Conservation (phyloP, 1,140 invertebrate genomes). For the Apis florea region DNA sequence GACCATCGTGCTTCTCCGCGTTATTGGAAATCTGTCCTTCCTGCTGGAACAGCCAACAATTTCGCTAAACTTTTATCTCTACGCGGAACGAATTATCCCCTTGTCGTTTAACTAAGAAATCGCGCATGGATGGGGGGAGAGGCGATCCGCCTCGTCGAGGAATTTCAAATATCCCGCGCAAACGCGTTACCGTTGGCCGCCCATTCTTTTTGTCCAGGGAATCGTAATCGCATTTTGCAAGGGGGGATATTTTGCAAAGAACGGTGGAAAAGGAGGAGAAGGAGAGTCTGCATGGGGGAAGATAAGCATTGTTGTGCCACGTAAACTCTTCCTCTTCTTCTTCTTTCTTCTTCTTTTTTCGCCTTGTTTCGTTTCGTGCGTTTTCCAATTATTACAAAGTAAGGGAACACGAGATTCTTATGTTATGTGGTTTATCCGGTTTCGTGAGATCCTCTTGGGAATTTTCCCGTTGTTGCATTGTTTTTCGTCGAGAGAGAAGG, state of each 20-base stretch:
- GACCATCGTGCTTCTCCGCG: slow-evolving; percentile 37
- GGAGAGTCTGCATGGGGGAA: neutral
- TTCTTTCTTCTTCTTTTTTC: neutral
- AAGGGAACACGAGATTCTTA: slow-evolving; percentile 6
- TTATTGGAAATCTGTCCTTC: slow-evolving; percentile 58
- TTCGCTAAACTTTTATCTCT: slow-evolving; percentile 34
- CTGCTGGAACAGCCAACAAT: slow-evolving; percentile 11
- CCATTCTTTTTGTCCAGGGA: neutral
- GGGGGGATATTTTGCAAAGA: no score
- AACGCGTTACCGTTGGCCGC: neutral
- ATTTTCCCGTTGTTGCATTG: neutral
- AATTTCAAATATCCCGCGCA: slow-evolving; percentile 14
- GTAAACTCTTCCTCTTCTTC: neutral
- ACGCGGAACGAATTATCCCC: slow-evolving; percentile 30
- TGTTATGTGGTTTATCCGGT: slow-evolving; percentile 20
- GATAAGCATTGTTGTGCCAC: slow-evolving; percentile 18
- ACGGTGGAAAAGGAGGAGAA: neutral
- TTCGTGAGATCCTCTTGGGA: neutral
- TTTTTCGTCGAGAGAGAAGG: neutral
- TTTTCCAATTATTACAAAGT: slow-evolving; percentile 23
- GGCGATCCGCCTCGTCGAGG: slow-evolving; percentile 27
- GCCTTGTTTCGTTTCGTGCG: neutral
- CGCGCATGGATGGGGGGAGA: neutral
- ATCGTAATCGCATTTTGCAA: slow-evolving; percentile 3
- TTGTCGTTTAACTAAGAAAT: neutral